phyloP scores from a whole-genome alignment of 2,113 vertebrate genomes.

The Notarius quadriscutis region DNA sequence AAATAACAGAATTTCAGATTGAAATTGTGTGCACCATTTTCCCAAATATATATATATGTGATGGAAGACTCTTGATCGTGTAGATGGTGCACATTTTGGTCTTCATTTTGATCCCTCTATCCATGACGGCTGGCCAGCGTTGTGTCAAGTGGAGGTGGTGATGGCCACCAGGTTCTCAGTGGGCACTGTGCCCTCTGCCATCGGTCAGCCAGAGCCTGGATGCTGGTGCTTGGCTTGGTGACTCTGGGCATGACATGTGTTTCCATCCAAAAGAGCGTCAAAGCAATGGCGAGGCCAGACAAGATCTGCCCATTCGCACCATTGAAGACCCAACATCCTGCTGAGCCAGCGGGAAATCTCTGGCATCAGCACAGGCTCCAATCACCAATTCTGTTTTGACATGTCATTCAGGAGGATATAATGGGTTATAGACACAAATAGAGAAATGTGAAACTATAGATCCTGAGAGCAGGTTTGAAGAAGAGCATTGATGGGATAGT shows the following conservation, averaged over 20 bases:
- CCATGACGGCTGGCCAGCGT: conserved; percentile 9
- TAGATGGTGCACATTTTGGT: background rate
- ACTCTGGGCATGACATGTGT: conserved; percentile 71
- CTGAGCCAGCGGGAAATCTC: conserved; percentile 72
- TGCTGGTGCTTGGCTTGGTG: conserved; percentile 69
- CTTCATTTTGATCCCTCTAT: background rate
- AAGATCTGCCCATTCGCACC: conserved; percentile 70
- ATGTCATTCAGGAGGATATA: conserved; percentile 65
- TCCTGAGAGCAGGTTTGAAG: background rate
- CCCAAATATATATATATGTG: background rate
- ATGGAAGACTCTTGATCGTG: background rate
- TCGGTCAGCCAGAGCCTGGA: conserved; percentile 58
- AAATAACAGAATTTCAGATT: background rate
- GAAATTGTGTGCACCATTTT: background rate
- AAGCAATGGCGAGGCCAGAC: conserved; percentile 69
- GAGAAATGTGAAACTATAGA: conserved; percentile 31
- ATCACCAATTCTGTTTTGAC: conserved; percentile 69
- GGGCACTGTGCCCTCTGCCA: conserved; percentile 54
- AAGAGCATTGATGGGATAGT: background rate
- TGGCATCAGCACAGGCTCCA: conserved; percentile 67
- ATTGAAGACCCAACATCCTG: conserved; percentile 68
- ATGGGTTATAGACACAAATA: conserved; percentile 1
- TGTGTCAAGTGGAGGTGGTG: conserved; percentile 36
- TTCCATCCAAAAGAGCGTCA: conserved; percentile 65
- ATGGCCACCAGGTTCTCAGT: conserved; percentile 64